Base-by-base conservation (phyloP, 2,113 vertebrate genomes). In the Catharus minimus region DNA sequence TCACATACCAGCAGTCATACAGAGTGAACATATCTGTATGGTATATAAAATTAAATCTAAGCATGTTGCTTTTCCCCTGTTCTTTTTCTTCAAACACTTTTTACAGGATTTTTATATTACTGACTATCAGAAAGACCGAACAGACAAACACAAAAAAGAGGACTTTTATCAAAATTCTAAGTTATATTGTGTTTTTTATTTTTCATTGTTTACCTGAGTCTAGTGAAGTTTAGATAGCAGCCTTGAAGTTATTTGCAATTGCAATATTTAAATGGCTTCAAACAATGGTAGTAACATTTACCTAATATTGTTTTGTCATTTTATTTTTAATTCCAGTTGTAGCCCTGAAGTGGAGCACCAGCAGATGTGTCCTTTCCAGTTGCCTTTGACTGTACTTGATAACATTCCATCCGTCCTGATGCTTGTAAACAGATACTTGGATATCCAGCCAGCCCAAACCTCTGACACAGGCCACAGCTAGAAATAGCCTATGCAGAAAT, bases 341-440 rank as follows among this genome's bases (percentile, higher is more conserved):
- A 93, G 38, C n/a, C 21, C 41, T 1, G 1, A 91, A 88, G 68
- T 32, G 13, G 33, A 93, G 15, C 24, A 72, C 49, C 80, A 90
- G 49, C 74, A 57, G 64, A 83, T 50, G 67, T 57, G 52, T 86
- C 49, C 30, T 81, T 55, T 91, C 60, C 88, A 56, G 50, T 75
- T 92, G 60, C 69, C 62, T 77, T 44, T 92, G 30, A 47, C 50
- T 85, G n/a, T 52, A 53, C 39, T 90, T 81, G 68, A 46, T 94
- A 94, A 65, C 41, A 67, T 94, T 95, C 49, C 21, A 84, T 49
- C 47, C 21, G 66, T 88, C 44, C 80, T 95, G 67, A 95, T 5
- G 0, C 75, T 92, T 80, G 71, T 95, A 95, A 95, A 94, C 86
- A 84, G 60, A 88, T 66, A 80, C 81, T 88, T 81, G 43, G 49